A percentile compares a stretch with the other conserved stretches of the same genome.
Evolutionary conservation across 1,140 invertebrate species (phyloP).

Genomic region (Homarus americanus): DNA sequence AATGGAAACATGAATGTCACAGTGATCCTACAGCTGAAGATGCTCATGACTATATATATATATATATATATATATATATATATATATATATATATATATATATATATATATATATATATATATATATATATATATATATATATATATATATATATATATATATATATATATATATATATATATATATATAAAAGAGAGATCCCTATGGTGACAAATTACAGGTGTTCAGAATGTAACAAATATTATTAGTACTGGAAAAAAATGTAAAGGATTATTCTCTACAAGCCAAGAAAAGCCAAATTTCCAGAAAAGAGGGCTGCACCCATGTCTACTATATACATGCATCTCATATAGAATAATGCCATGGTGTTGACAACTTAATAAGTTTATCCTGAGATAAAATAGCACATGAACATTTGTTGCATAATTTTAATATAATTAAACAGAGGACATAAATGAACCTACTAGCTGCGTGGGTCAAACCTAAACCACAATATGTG

Average conservation of each 20-base stretch:
- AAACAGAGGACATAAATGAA: conserved; percentile 27
- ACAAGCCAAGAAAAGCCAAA: not conserved
- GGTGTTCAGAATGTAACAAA: not conserved
- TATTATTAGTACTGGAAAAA: not conserved
- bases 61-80: not conserved
- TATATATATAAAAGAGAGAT: not conserved
- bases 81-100: not conserved
- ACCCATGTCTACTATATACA: not conserved
- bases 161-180: not conserved
- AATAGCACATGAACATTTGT: conserved; percentile 57
- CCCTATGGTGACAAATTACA: not conserved
- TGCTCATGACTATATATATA: not conserved
- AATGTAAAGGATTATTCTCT: not conserved
- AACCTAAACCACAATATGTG: not conserved
- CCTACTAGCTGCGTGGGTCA: not conserved
- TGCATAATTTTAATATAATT: conserved; percentile 41
- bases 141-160: not conserved
- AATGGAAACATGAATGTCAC: not conserved
- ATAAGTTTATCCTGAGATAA: conserved; percentile 55
- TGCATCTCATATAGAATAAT: not conserved
- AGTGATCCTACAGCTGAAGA: not conserved
- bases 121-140: not conserved
- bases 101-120: not conserved
- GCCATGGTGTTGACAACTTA: conserved; percentile 29
- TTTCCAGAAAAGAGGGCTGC: not conserved